Evolutionary conservation across 2,113 vertebrate genomes (phyloP), one percentile per base, ranked within the genome.

Genomic region (Oreochromis niloticus): DNA sequence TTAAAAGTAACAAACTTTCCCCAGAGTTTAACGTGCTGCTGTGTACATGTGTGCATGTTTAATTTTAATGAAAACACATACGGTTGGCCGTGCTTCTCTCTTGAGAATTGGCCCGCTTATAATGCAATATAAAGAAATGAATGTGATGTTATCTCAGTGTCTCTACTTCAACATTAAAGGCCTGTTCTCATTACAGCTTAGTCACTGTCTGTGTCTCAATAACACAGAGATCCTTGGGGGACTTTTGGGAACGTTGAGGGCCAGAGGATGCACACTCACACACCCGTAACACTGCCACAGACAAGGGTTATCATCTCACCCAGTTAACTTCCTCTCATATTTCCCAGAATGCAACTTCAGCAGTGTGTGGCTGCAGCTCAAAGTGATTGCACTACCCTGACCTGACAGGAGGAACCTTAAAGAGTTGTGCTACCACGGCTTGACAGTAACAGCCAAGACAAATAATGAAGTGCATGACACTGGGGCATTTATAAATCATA

Each of bases 271-370:
- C 85, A 81, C 83, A 80, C 83, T 79, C 73, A 43, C 61, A 41
- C 80, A 73, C n/a, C 66, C 52, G 39, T 30, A 89, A 82, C 66
- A 81, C 79, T 30, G 52, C 84, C 73, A 81, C 48, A 80, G 81
- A 83, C 9, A 7, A 85, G 81, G 34, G 50, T 88, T 86, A 93
- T 93, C 91, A 92, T 86, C 87, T 85, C 22, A 54, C 56, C 87
- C 91, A 94, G 93, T 93, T 95, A 95, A 82, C 83, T 66, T 63
- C 46, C 88, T 89, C 50, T 83, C 79, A 82, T 89, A 90, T 92
- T 92, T 88, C 91, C 91, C 92, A 93, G 88, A 93, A 81, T 93
- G 92, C 93, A 88, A 27, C 89, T 91, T 89, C 63, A 85, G 82
- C 85, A 59, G 88, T 10, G 36, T 41, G 83, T 30, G 80, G 81